Percentiles rank a stretch among this genome's conserved stretches.
Conservation (phyloP, 2,888 invertebrate genomes). For the Tipula lateralis region DNA sequence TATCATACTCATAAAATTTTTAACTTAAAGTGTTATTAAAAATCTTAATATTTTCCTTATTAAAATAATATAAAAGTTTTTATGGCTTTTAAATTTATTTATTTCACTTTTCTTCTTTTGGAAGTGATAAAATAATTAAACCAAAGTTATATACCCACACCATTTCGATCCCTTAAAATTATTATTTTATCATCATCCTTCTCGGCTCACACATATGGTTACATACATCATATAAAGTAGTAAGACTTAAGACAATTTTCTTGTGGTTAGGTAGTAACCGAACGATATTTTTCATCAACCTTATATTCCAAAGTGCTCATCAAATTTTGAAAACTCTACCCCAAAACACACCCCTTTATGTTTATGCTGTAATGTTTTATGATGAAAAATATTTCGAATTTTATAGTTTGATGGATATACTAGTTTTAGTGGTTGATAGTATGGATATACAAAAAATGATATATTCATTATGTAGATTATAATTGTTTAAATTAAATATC, state of each 20-base stretch:
- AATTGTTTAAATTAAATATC: neutral
- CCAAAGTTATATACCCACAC: neutral
- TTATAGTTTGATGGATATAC: neutral
- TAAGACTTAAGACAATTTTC: too few relatives aligned
- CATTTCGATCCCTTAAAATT: neutral
- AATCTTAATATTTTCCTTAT: neutral
- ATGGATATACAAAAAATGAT: neutral
- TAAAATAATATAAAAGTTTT: slow-evolving; percentile 15
- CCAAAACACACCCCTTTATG: neutral
- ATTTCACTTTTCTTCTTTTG: neutral
- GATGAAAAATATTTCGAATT: neutral
- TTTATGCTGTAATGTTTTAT: neutral
- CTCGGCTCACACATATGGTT: neutral
- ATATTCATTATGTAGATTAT: neutral
- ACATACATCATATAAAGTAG: too few relatives aligned
- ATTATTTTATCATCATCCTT: neutral
- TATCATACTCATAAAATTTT: neutral
- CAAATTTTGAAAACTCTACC: neutral
- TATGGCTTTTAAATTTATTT: neutral
- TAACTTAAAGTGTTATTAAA: neutral
- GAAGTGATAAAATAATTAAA: neutral
- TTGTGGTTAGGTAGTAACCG: neutral
- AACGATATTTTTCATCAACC: neutral
- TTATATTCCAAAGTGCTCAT: neutral
- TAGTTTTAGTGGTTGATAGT: neutral